Base-by-base conservation (phyloP, 2,113 vertebrate genomes). In the Trichechus manatus region DNA sequence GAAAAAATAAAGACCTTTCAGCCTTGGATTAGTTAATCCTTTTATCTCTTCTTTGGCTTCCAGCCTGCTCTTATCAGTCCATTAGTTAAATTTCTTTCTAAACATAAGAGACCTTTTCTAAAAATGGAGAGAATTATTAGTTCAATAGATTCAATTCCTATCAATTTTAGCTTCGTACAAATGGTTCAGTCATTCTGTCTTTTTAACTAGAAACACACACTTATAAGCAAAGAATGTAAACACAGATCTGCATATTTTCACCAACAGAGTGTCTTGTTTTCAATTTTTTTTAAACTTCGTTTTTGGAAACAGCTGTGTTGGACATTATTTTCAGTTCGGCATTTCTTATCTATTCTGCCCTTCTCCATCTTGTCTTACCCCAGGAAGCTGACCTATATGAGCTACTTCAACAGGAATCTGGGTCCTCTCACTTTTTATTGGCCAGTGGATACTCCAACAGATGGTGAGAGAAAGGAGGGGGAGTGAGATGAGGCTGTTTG, bases 1-100 rank as follows among this genome's bases (percentile, higher is more conserved):
- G 59, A 87, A 92, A 82, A 80, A 87, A 82, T 39, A 42, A 92
- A 95, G 53, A 56, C 42, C 61, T 87, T 89, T 84, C 53, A 56
- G 63, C n/a, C 42, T 74, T 75, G 53, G 31, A 44, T 63, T 82
- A 91, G 64, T 85, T 96, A 85, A 97, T 86, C 87, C 89, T 95
- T 87, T 96, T 72, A 82, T 91, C 68, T 33, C 31, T 74, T 83
- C 82, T 75, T 64, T 87, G 85, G 68, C 79, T 74, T 53, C 33
- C 2, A 31, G 53, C 74, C 70, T 75, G 39, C 29, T 79, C 25
- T 89, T 92, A 87, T 87, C 72, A 83, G 20, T n/a, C 80, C 80
- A 93, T 94, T 96, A 84, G 77, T 68, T 92, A 66, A 64, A 83
- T 94, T 96, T 94, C 80, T 94, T 97, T 92, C 81, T 75, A 87